These are phyloP conservation scores for Hippocampus comes DNA, from an alignment of 2,113 vertebrate species.

Conservation along the genomic window DNA sequence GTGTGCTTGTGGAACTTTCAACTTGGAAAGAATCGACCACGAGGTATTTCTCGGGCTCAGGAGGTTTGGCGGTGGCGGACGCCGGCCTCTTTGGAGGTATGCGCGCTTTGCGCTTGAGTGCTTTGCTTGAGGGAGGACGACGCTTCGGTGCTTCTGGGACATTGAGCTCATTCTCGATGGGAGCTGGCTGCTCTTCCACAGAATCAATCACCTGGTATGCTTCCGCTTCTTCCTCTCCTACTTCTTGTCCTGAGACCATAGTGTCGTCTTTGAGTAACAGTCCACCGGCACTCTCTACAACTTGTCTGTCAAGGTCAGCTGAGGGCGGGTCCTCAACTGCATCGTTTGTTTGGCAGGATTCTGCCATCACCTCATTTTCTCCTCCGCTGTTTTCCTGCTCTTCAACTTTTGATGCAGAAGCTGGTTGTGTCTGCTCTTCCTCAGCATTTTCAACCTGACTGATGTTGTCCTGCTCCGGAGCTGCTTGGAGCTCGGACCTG, in stretches of 20 bases:
- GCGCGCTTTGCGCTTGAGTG: constrained; percentile 22
- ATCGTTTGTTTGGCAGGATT: neutral
- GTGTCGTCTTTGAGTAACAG: constrained; percentile 10
- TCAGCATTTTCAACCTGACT: neutral
- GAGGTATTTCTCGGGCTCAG: constrained; percentile 16
- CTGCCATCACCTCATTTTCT: neutral
- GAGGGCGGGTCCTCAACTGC: neutral
- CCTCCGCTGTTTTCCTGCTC: neutral
- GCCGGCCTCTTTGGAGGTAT: constrained; percentile 14
- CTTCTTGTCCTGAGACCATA: neutral
- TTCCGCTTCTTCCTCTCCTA: constrained; percentile 28
- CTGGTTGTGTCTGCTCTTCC: neutral
- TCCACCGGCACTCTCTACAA: neutral
- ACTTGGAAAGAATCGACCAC: constrained; percentile 41
- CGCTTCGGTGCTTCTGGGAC: neutral
- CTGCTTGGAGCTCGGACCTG: neutral
- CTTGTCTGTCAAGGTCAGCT: neutral
- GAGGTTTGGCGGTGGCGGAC: neutral
- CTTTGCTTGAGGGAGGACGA: neutral
- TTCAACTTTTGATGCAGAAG: neutral
- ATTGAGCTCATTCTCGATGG: constrained; percentile 1
- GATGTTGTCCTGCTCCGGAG: neutral
- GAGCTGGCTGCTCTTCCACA: constrained; percentile 34
- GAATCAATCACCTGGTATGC: constrained; percentile 35
- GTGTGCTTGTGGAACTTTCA: neutral